Evolutionary conservation across 2,113 vertebrate species (phyloP).

Genomic region (Grammomys surdaster): DNA sequence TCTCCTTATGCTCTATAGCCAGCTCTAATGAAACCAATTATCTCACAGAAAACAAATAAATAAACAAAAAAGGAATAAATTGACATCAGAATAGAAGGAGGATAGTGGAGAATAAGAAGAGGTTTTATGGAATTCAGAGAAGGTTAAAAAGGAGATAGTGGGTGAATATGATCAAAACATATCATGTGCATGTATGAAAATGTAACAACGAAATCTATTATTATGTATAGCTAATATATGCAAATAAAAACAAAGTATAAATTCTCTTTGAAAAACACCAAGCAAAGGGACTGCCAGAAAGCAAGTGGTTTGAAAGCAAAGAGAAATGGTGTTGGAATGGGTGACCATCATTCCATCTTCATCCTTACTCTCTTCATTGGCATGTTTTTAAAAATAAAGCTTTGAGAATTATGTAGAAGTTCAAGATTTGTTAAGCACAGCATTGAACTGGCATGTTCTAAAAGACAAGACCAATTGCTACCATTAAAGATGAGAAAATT

Average conservation of each 20-base stretch:
- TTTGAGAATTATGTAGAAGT: neutral
- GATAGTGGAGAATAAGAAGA: neutral
- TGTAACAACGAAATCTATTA: neutral
- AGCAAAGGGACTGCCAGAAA: neutral
- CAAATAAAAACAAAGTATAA: neutral
- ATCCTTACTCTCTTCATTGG: neutral
- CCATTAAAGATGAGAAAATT: neutral
- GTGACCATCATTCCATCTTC: fast-evolving
- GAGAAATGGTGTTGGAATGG: neutral
- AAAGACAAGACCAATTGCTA: neutral
- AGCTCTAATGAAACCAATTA: neutral
- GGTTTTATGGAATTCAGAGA: neutral
- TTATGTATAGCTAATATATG: neutral
- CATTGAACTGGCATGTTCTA: neutral
- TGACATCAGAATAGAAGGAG: neutral
- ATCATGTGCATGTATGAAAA: neutral
- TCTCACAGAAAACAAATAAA: neutral
- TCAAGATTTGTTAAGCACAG: neutral
- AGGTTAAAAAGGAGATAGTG: neutral
- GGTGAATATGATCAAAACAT: neutral
- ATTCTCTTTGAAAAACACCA: conserved; percentile 23
- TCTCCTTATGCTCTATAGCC: too few relatives aligned
- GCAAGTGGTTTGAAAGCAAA: conserved; percentile 33
- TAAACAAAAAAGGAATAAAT: neutral
- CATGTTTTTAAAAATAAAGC: neutral